These are phyloP conservation scores for Limnephilus lunatus DNA, from an alignment of 2,888 invertebrate species.

Conservation along the genomic window DNA sequence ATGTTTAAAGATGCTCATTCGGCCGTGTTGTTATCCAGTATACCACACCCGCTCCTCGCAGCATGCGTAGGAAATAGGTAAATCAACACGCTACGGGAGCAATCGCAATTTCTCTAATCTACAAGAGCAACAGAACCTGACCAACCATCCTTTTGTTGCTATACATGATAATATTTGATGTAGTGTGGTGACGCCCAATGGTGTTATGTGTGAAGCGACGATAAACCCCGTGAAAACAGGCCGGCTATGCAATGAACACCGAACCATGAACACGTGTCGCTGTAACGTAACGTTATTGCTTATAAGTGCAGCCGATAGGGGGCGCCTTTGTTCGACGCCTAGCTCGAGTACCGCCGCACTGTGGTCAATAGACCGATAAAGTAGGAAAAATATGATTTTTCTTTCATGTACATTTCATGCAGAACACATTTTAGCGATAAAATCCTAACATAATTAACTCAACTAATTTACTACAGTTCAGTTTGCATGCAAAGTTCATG, in stretches of 20 bases:
- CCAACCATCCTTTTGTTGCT: neutral
- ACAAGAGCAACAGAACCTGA: neutral
- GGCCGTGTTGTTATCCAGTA: no score
- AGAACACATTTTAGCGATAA: no score
- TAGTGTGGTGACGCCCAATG: neutral
- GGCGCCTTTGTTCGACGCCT: neutral
- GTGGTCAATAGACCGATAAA: neutral
- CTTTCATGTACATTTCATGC: no score
- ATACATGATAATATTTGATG: neutral
- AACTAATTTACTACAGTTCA: neutral
- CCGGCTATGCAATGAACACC: neutral
- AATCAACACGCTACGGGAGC: no score
- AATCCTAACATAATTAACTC: no score
- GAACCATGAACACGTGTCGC: neutral
- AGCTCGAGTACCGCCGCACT: neutral
- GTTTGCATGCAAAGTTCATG: neutral
- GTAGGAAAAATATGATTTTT: no score
- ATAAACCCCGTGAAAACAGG: conserved; percentile 13
- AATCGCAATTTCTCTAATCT: no score
- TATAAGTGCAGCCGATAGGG: neutral
- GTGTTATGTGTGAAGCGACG: neutral
- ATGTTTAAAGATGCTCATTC: no score
- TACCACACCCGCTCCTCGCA: no score
- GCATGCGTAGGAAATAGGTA: no score
- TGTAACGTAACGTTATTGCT: neutral